Evolutionary conservation across 2,888 invertebrate species (phyloP).

Genomic region (Baronia brevicornis): DNA sequence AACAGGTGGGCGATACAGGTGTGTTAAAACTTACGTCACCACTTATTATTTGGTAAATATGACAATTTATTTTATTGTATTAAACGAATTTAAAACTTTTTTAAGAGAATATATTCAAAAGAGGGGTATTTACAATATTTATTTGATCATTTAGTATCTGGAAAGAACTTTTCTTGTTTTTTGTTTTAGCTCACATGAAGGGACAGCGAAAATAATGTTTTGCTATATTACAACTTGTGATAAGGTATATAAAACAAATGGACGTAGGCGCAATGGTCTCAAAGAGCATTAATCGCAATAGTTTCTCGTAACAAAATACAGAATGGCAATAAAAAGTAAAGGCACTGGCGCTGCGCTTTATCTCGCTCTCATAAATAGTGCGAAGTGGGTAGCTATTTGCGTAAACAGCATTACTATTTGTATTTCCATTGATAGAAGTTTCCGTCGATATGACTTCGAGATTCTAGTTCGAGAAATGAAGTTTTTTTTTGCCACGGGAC

Average conservation of each 20-base stretch:
- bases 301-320: constrained; percentile 43
- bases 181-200: too few species aligned
- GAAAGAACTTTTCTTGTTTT: constrained; percentile 7
- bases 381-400: constrained; percentile 33
- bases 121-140: background rate
- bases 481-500: too few species aligned
- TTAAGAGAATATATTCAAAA: background rate
- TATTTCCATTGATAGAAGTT: too few species aligned
- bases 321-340: constrained; percentile 47
- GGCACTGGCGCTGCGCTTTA: constrained; percentile 45
- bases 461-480: too few species aligned
- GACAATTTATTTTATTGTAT: too few species aligned
- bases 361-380: constrained; percentile 50
- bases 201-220: constrained; percentile 9
- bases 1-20: too few species aligned
- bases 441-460: too few species aligned
- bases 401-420: too few species aligned
- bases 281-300: constrained; percentile 32
- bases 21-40: too few species aligned
- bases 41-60: too few species aligned
- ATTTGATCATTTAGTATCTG: too few species aligned
- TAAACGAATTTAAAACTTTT: too few species aligned
- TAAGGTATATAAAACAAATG: constrained; percentile 14
- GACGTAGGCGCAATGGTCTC: constrained; percentile 17
- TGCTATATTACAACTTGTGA: constrained; percentile 8